Evolutionary conservation across 2,888 invertebrate genomes (phyloP).

Genomic region (Slavum lentiscoides): DNA sequence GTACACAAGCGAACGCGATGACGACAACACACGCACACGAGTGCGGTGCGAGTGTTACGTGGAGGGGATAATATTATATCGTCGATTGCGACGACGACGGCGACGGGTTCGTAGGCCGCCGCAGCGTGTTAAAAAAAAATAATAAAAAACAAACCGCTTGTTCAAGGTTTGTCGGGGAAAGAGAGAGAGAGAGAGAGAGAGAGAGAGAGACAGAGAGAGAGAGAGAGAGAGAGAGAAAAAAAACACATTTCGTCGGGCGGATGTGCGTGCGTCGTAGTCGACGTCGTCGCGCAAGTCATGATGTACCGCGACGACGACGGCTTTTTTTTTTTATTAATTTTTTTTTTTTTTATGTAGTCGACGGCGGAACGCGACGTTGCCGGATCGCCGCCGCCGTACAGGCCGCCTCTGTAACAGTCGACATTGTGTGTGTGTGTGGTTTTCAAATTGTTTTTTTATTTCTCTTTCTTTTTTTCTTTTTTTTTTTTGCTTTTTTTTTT

Average conservation of each 20-base stretch:
- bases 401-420: background rate
- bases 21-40: background rate
- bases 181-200: background rate
- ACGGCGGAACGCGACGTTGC: conserved; percentile 40
- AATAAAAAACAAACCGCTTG: background rate
- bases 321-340: conserved; percentile 27
- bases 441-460: background rate
- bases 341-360: conserved; percentile 32
- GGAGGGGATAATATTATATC: conserved; percentile 3
- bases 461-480: background rate
- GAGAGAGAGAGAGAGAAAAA: background rate
- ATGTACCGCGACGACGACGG: conserved; percentile 19
- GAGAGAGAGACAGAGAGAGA: too few relatives aligned
- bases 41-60: background rate
- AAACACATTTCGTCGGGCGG: conserved; percentile 33
- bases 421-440: background rate
- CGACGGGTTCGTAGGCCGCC: conserved; percentile 38
- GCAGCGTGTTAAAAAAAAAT: background rate
- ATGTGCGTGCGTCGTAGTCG: conserved; percentile 35
- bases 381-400: conserved; percentile 9
- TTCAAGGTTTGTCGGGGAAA: conserved; percentile 37
- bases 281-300: conserved; percentile 40
- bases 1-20: background rate
- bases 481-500: too few relatives aligned
- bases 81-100: background rate